phyloP scores from a whole-genome alignment of 2,797 vertebrate species.

The Myotis findleyi region DNA sequence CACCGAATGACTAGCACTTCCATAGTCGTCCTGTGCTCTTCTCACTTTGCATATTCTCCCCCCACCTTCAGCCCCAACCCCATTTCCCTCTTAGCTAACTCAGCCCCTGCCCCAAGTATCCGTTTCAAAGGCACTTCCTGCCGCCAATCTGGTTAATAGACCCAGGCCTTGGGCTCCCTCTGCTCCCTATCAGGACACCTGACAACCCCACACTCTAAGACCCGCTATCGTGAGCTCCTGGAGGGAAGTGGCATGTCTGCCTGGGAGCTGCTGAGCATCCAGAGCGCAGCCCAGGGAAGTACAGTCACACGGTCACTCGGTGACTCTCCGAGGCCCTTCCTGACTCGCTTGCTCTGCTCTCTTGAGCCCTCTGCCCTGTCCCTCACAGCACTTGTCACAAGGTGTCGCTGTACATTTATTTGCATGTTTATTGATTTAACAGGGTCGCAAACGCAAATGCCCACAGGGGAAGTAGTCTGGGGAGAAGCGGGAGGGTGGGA shows the following conservation, averaged over 20 bases:
- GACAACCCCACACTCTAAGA: not conserved
- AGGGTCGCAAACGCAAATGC: constrained; percentile 55
- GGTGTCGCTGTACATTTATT: constrained; percentile 58
- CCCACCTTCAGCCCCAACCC: not conserved
- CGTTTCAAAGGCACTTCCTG: not conserved
- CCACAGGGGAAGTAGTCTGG: not conserved
- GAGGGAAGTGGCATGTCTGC: not conserved
- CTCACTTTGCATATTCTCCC: not conserved
- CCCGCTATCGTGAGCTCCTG: fast-evolving
- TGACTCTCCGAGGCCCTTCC: not conserved
- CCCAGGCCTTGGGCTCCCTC: not conserved
- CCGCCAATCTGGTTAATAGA: not conserved
- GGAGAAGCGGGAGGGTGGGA: not conserved
- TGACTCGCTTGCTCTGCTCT: not conserved
- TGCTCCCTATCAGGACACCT: not conserved
- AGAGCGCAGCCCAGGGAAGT: not conserved
- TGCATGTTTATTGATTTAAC: constrained; percentile 76
- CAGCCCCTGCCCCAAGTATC: not conserved
- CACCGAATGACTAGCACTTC: not conserved
- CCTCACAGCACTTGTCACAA: constrained; percentile 56
- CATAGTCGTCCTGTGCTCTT: not conserved
- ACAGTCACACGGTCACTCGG: no score
- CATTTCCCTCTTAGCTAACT: not conserved
- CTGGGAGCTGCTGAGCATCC: fast-evolving
- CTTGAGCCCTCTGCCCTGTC: not conserved